A percentile compares a stretch with the other conserved stretches of the same genome.
Evolutionary conservation across 2,888 invertebrate species (phyloP).

Genomic region (Ophonus ardosiacus): DNA sequence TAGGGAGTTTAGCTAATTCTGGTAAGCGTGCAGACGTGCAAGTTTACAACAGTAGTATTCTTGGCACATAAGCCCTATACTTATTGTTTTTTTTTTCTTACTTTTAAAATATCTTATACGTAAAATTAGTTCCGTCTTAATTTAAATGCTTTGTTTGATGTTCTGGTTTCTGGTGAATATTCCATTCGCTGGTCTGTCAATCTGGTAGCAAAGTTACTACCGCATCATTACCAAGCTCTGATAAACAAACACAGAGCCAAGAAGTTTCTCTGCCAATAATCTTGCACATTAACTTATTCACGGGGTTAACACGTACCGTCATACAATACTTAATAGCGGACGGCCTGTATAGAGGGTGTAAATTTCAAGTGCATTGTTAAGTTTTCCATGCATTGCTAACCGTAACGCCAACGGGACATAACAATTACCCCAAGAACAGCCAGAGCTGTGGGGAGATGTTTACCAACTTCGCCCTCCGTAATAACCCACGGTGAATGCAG

Average conservation of each 20-base stretch:
- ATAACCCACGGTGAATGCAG: conserved; percentile 47
- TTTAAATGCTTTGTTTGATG: no score
- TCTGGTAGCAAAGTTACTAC: conserved; percentile 35
- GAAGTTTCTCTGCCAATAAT: conserved; percentile 59
- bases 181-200: background rate
- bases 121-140: no score
- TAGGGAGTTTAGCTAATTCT: no score
- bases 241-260: conserved; percentile 32
- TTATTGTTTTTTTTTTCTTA: no score
- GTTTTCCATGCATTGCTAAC: conserved; percentile 51
- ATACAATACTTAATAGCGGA: conserved; percentile 59
- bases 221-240: conserved; percentile 42
- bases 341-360: conserved; percentile 36
- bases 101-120: no score
- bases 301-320: conserved; percentile 57
- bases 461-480: conserved; percentile 38
- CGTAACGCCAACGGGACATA: conserved; percentile 46
- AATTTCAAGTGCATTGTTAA: conserved; percentile 63
- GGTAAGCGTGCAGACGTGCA: no score
- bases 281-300: conserved; percentile 61
- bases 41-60: no score
- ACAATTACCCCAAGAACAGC: conserved; percentile 49
- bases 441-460: conserved; percentile 41
- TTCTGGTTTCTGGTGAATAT: no score
- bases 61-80: no score